These are phyloP conservation scores for Neosilurus hyrtlii DNA, from an alignment of 2,797 vertebrate genomes.

Conservation along the genomic window DNA sequence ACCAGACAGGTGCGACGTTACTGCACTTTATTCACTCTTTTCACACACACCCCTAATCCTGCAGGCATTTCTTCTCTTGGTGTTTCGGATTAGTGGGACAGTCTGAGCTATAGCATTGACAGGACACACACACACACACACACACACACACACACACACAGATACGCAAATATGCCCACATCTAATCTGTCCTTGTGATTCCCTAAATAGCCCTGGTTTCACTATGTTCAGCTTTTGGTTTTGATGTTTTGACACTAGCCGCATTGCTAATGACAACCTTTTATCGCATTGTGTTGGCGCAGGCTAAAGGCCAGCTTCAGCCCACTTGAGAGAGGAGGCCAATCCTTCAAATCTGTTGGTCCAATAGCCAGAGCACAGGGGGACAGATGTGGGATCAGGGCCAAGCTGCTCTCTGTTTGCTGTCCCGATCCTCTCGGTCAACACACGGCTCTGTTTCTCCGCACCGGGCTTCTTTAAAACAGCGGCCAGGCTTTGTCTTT, in stretches of 20 bases:
- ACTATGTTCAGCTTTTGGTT: constrained; percentile 50
- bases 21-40: neutral
- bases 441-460: constrained; percentile 65
- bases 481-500: constrained; percentile 64
- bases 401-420: constrained; percentile 70
- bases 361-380: constrained; percentile 54
- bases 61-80: constrained; percentile 52
- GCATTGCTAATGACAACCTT: constrained; percentile 65
- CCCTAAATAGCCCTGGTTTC: constrained; percentile 49
- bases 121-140: constrained; percentile 53
- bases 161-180: constrained; percentile 37
- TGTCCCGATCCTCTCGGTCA: constrained; percentile 72
- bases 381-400: constrained; percentile 72
- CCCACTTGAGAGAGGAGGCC: constrained; percentile 69
- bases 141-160: constrained; percentile 53
- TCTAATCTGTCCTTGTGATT: constrained; percentile 65
- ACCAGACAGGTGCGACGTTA: constrained; percentile 19
- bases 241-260: constrained; percentile 61
- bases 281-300: constrained; percentile 66
- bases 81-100: constrained; percentile 62
- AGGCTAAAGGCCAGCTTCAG: constrained; percentile 64
- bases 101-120: constrained; percentile 31
- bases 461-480: constrained; percentile 62
- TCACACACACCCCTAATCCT: constrained; percentile 20
- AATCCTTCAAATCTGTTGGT: constrained; percentile 63